phyloP scores from a whole-genome alignment of 2,113 vertebrate genomes.

The Tylochromis polylepis region DNA sequence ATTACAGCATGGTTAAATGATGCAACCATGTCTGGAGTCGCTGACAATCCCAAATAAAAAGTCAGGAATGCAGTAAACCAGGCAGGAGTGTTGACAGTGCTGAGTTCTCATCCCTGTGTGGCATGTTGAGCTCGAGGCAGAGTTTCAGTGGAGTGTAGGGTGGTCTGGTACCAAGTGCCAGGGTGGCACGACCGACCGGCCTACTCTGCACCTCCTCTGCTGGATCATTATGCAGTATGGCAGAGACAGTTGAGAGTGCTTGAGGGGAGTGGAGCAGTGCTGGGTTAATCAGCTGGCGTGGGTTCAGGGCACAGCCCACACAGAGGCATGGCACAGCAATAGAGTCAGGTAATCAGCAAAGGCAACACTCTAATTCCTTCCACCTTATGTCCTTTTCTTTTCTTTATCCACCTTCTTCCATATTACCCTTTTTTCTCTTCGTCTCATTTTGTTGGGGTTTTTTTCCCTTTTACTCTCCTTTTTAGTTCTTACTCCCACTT shows the following conservation, averaged over 20 bases:
- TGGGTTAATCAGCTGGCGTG: conserved; percentile 85
- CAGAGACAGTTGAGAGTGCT: conserved; percentile 71
- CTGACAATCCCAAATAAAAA: conserved; percentile 47
- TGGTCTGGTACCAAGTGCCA: conserved; percentile 59
- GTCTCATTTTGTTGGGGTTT: not conserved
- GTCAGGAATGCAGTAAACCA: conserved; percentile 27
- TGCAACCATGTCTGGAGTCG: conserved; percentile 14
- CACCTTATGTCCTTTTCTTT: conserved; percentile 51
- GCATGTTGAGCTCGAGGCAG: conserved; percentile 41
- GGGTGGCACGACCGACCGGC: conserved; percentile 51
- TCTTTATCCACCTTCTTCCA: not conserved
- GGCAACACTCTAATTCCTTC: conserved; percentile 73
- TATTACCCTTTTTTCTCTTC: not conserved
- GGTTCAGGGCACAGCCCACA: conserved; percentile 86
- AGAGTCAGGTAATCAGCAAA: conserved; percentile 84
- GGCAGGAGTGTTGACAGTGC: conserved; percentile 28
- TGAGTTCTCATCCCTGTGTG: conserved; percentile 36
- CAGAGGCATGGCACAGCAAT: conserved; percentile 84
- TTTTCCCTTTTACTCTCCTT: not conserved
- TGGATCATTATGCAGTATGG: conserved; percentile 63
- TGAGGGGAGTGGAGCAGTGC: conserved; percentile 77
- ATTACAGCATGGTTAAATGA: conserved; percentile 7
- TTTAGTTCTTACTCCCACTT: not conserved
- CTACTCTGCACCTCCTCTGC: conserved; percentile 50
- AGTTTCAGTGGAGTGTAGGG: conserved; percentile 35